phyloP scores from a whole-genome alignment of 2,797 vertebrate species.

The Pygocentrus nattereri region DNA sequence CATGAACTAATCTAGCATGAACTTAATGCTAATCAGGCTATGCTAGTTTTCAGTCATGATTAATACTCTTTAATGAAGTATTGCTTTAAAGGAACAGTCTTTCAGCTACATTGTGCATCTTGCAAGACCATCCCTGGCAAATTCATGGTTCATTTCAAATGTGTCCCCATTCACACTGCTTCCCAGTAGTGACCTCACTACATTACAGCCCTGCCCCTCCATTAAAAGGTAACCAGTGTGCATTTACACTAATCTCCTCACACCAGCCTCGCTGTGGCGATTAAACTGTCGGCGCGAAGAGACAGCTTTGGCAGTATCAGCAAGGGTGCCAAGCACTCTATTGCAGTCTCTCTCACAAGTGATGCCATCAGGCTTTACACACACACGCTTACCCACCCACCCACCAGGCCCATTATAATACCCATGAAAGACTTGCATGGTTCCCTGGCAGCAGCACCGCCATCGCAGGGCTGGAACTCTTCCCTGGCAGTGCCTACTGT shows the following conservation, averaged over 20 bases:
- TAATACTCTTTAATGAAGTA: background rate
- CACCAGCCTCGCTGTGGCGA: conserved; percentile 18
- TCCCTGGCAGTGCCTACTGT: conserved; percentile 59
- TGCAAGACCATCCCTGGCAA: background rate
- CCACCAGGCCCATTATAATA: conserved; percentile 20
- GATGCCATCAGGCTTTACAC: conserved; percentile 65
- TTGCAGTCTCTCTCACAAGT: conserved; percentile 36
- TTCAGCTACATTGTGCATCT: background rate
- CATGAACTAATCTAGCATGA: no score
- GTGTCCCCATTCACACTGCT: background rate
- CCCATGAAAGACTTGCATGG: conserved; percentile 27
- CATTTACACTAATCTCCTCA: conserved; percentile 2
- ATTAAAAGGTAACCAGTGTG: conserved; percentile 2
- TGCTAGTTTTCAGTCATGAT: background rate
- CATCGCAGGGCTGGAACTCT: background rate
- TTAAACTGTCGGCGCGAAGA: conserved; percentile 34
- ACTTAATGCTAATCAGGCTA: background rate
- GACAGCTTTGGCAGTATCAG: conserved; percentile 18
- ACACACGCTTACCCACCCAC: conserved; percentile 44
- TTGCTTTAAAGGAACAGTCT: background rate
- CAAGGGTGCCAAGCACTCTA: conserved; percentile 16
- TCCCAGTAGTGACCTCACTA: background rate
- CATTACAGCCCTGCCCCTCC: background rate
- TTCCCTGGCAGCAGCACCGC: conserved; percentile 42
- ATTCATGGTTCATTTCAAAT: background rate